Conservation (phyloP, 2,113 vertebrate species). For the Laterallus jamaicensis region DNA sequence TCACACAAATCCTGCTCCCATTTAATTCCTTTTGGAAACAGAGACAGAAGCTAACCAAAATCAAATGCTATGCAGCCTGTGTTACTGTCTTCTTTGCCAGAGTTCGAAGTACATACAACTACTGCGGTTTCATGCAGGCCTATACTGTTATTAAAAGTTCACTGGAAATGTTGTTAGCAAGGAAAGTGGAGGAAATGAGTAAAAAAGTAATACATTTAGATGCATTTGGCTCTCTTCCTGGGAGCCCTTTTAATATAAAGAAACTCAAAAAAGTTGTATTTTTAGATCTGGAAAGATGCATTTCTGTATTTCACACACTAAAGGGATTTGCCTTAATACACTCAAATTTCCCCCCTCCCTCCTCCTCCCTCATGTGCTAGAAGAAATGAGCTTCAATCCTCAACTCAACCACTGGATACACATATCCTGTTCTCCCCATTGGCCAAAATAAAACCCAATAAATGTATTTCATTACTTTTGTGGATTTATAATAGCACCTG, state of each 20-base stretch:
- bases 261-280: slow-evolving; percentile 28
- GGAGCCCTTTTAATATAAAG: slow-evolving; percentile 52
- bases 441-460: slow-evolving; percentile 46
- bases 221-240: slow-evolving; percentile 53
- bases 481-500: slow-evolving; percentile 54
- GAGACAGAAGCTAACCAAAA: background rate
- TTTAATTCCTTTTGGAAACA: background rate
- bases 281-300: slow-evolving; percentile 35
- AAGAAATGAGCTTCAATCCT: slow-evolving; percentile 46
- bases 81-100: background rate
- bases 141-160: background rate
- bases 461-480: slow-evolving; percentile 51
- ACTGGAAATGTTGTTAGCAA: slow-evolving; percentile 49
- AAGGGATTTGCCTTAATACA: slow-evolving; percentile 61
- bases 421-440: background rate
- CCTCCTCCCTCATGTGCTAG: background rate
- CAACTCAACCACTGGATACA: slow-evolving; percentile 35
- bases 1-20: background rate
- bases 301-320: slow-evolving; percentile 10
- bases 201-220: slow-evolving; percentile 44
- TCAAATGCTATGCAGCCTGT: background rate
- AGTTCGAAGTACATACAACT: background rate
- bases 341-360: slow-evolving; percentile 10
- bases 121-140: background rate
- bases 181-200: slow-evolving; percentile 49